phyloP scores from a whole-genome alignment of 2,888 invertebrate species.

The Drosophila ezoana region DNA sequence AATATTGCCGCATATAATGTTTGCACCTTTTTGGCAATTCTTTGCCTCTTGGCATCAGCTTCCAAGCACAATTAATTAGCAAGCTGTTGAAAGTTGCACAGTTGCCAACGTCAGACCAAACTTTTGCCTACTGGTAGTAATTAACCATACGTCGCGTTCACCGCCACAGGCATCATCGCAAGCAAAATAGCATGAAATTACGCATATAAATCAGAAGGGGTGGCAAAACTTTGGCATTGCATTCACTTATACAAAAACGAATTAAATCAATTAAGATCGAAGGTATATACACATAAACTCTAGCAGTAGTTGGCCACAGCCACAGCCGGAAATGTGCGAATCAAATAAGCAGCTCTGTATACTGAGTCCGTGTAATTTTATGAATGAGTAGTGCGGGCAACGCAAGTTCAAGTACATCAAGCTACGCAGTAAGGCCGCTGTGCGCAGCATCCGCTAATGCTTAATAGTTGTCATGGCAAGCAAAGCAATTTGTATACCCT shows the following conservation, averaged over 20 bases:
- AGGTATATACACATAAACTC: neutral
- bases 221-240: conserved; percentile 43
- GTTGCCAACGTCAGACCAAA: conserved; percentile 19
- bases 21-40: conserved; percentile 59
- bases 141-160: conserved; percentile 58
- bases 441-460: conserved; percentile 41
- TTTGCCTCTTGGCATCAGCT: conserved; percentile 56
- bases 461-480: conserved; percentile 5
- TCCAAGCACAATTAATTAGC: conserved; percentile 70
- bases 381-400: conserved; percentile 44
- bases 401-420: conserved; percentile 60
- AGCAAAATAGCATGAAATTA: conserved; percentile 56
- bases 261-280: conserved; percentile 63
- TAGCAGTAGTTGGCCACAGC: conserved; percentile 5
- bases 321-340: conserved; percentile 38
- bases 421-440: conserved; percentile 53
- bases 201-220: conserved; percentile 67
- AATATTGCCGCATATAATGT: conserved; percentile 43
- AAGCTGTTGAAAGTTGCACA: conserved; percentile 46
- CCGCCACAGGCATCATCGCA: conserved; percentile 9
- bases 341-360: conserved; percentile 14
- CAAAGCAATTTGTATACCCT: conserved; percentile 8
- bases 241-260: conserved; percentile 25
- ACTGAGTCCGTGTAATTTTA: conserved; percentile 38
- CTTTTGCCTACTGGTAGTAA: conserved; percentile 55